Conservation (phyloP, 2,113 vertebrate species). For the Paramormyrops kingsleyae region DNA sequence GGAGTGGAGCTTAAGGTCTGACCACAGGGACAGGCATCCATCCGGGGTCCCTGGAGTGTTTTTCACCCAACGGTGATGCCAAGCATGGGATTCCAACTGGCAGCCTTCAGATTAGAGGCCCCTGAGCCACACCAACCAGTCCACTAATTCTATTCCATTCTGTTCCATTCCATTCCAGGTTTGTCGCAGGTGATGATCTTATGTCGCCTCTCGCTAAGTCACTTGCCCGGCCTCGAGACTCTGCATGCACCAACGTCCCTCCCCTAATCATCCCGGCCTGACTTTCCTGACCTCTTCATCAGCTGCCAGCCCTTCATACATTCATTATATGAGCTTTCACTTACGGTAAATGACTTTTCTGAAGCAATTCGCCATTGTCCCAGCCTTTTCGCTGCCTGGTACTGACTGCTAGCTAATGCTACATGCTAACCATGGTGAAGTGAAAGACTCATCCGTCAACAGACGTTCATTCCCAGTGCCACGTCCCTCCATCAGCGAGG, state of each 20-base stretch:
- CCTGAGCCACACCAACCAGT: not conserved
- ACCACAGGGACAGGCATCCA: not conserved
- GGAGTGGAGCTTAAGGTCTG: not conserved
- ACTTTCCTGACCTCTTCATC: not conserved
- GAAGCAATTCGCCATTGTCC: not conserved
- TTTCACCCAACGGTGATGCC: not conserved
- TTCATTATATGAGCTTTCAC: not conserved
- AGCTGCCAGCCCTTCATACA: not conserved
- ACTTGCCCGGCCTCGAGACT: not conserved
- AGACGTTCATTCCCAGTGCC: not conserved
- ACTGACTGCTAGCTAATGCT: not conserved
- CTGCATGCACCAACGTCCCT: not conserved
- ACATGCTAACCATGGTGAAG: not conserved
- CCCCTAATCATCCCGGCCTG: not conserved
- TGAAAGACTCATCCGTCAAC: not conserved
- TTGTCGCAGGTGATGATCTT: constrained; percentile 41
- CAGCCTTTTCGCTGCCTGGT: not conserved
- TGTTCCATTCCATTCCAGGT: constrained; percentile 44
- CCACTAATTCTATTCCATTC: not conserved
- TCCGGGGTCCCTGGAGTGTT: not conserved
- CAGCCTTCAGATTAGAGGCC: not conserved
- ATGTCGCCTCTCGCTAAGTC: constrained; percentile 33
- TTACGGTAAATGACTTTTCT: not conserved
- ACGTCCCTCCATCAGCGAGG: not conserved
- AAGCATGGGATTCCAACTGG: not conserved